These are phyloP conservation scores for Parnassius apollo DNA, from an alignment of 2,888 invertebrate species.

Conservation along the genomic window DNA sequence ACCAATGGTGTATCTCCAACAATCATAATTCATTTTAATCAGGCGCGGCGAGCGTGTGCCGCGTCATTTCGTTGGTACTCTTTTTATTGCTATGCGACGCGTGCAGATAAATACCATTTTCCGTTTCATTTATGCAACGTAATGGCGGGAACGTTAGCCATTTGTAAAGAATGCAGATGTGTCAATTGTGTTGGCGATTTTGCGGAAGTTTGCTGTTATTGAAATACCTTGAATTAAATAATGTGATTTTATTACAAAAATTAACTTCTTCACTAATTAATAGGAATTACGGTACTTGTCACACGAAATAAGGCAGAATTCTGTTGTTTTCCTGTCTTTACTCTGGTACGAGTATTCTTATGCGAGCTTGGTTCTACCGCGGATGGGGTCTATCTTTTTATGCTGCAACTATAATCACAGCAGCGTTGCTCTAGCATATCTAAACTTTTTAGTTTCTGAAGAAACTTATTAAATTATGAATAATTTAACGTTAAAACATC, in stretches of 20 bases:
- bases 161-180: slow-evolving; percentile 41
- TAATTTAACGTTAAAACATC: slow-evolving; percentile 13
- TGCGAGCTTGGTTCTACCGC: too few species aligned
- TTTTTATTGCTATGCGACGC: slow-evolving; percentile 49
- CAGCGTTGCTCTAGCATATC: too few species aligned
- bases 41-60: slow-evolving; percentile 47
- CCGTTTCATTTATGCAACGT: slow-evolving; percentile 49
- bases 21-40: slow-evolving; percentile 66
- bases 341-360: too few species aligned
- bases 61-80: slow-evolving; percentile 39
- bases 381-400: too few species aligned
- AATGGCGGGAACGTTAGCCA: slow-evolving; percentile 37
- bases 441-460: too few species aligned
- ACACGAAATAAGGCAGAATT: too few species aligned
- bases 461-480: too few species aligned
- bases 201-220: slow-evolving; percentile 49
- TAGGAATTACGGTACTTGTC: too few species aligned
- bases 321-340: too few species aligned
- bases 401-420: too few species aligned
- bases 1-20: slow-evolving; percentile 56
- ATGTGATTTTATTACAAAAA: slow-evolving; percentile 35
- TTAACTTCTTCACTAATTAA: too few species aligned
- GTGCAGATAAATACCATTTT: slow-evolving; percentile 66
- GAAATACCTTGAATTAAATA: slow-evolving; percentile 35
- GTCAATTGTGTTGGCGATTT: slow-evolving; percentile 47